These are phyloP conservation scores for Onthophagus taurus DNA, from an alignment of 1,140 invertebrate species.

Conservation along the genomic window DNA sequence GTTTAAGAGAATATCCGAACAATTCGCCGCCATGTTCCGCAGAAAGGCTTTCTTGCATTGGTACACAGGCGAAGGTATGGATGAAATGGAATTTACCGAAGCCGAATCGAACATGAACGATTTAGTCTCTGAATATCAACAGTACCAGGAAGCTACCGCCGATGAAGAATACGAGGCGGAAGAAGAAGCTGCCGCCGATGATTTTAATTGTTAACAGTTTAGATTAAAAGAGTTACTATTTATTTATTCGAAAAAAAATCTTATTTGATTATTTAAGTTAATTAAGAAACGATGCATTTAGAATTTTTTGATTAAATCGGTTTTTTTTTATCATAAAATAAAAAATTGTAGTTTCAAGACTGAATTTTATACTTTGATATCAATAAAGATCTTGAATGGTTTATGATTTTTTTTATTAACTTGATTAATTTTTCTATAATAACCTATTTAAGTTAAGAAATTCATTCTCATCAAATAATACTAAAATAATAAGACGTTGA, in stretches of 20 bases:
- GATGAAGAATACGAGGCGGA: slow-evolving; percentile 75
- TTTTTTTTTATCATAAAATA: neutral
- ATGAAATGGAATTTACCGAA: slow-evolving; percentile 76
- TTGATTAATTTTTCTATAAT: no score
- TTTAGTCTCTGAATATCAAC: slow-evolving; percentile 82
- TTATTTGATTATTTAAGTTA: neutral
- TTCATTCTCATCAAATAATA: no score
- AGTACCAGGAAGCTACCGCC: slow-evolving; percentile 81
- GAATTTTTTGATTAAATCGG: neutral
- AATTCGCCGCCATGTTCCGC: slow-evolving; percentile 75
- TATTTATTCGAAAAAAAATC: neutral
- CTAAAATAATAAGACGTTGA: no score
- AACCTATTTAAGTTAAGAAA: no score
- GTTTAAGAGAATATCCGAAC: slow-evolving; percentile 59
- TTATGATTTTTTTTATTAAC: no score
- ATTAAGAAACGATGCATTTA: neutral
- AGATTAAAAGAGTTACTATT: neutral
- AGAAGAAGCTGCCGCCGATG: slow-evolving; percentile 43
- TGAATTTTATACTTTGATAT: neutral
- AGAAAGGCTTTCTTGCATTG: slow-evolving; percentile 46
- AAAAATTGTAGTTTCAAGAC: neutral
- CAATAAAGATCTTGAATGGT: no score
- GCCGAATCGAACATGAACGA: slow-evolving; percentile 82
- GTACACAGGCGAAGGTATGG: slow-evolving; percentile 46
- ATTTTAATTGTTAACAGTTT: slow-evolving; percentile 15